Base-by-base conservation (phyloP, 2,113 vertebrate genomes). In the Eretmodus cyanostictus region DNA sequence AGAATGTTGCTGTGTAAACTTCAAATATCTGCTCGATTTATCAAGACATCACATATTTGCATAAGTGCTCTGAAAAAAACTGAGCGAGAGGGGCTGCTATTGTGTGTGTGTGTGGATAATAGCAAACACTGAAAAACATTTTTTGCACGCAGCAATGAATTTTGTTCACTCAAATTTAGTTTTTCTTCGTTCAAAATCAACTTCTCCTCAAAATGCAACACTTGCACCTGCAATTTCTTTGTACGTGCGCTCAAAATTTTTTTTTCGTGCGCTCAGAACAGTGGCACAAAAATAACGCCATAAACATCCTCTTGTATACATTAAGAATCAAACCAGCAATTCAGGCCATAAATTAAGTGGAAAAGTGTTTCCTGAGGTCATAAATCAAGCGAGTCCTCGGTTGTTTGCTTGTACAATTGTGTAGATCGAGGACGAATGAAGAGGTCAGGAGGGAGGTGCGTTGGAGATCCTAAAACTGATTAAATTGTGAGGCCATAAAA, bases 211-310 rank as follows among this genome's bases (percentile, higher is more conserved):
- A 57, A 57, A 57, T 29, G 12, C 54, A 57, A 57, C 55, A 16
- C 55, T 29, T 57, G 55, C 55, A 1, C 3, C 2, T 57, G 13
- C 55, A 8, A 8, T 3, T 14, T 57, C 7, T 55, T 27, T 57
- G 27, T 7, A 13, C 22, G 6, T 24, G 22, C 11, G 1, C 51
- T n/a, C 2, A 53, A 45, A 22, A 0, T 6, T 11, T 53, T 5
- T 0, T 55, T 55, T 24, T 0, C 0, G 0, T 0, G 12, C 2
- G 0, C 55, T 59, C 55, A 17, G 27, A 59, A 17, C 8, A 59
- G 5, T 31, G 55, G 55, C 8, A 59, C 24, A 59, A 59, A 9
- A 57, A 9, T 9, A 59, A 29, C 5, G 1, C 55, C 27, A 31
- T 17, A 59, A 31, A 59, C 27, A 5, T 27, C 9, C 38, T 45